These are phyloP conservation scores for Triplophysa tibetana DNA, from an alignment of 2,113 vertebrate genomes.

Conservation along the genomic window DNA sequence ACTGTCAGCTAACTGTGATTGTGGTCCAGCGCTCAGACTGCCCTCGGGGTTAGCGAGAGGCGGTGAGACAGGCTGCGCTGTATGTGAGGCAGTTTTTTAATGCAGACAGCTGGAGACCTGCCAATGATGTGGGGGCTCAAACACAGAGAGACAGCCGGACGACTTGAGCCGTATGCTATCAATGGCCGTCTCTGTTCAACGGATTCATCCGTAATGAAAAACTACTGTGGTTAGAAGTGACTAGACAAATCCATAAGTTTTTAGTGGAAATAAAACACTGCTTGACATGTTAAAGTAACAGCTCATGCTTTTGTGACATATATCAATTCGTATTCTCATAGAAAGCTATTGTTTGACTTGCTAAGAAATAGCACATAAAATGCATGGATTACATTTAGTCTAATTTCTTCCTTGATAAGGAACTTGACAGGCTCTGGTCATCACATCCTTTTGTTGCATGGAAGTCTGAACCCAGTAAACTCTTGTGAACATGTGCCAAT, in stretches of 20 bases:
- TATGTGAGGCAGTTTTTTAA: constrained; percentile 44
- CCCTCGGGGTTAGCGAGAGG: background rate
- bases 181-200: background rate
- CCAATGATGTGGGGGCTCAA: constrained; percentile 3
- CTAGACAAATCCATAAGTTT: background rate
- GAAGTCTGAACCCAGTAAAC: too few relatives aligned
- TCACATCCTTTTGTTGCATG: too few relatives aligned
- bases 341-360: too few relatives aligned
- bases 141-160: background rate
- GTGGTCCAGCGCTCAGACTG: constrained; percentile 9
- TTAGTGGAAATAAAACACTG: background rate
- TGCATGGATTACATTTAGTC: background rate
- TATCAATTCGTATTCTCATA: background rate
- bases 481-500: too few relatives aligned
- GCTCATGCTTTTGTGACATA: too few relatives aligned
- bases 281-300: background rate
- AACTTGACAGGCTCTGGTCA: too few relatives aligned
- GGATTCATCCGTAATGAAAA: background rate
- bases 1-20: constrained; percentile 26
- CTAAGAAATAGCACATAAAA: background rate
- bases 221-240: background rate
- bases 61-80: background rate
- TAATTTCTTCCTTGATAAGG: too few relatives aligned
- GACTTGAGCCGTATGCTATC: background rate
- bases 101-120: constrained; percentile 16